Conservation (phyloP, 2,888 invertebrate species). For the Minunthozetes semirufus region DNA sequence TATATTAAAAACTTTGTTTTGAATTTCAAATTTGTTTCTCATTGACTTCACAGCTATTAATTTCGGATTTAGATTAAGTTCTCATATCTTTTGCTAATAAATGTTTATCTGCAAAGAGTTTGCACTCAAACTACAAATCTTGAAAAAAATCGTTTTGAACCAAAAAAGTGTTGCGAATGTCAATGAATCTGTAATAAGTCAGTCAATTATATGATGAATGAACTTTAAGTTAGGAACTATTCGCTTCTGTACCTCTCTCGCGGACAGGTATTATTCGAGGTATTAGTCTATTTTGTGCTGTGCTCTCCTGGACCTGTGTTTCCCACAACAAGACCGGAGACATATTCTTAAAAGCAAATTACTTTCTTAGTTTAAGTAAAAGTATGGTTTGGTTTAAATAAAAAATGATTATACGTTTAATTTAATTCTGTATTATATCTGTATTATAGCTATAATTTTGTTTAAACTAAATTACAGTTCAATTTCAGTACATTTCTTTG, state of each 20-base stretch:
- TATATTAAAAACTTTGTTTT: background rate
- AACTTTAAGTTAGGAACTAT: background rate
- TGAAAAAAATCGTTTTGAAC: background rate
- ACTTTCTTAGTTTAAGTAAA: constrained; percentile 10
- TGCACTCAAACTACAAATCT: background rate
- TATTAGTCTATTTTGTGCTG: background rate
- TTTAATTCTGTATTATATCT: background rate
- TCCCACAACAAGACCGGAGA: background rate
- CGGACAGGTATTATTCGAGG: background rate
- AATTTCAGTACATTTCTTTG: background rate
- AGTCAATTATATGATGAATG: constrained; percentile 23
- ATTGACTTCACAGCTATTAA: background rate
- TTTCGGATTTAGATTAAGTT: constrained; percentile 16
- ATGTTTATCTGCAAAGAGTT: background rate
- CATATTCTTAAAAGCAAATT: constrained; percentile 24
- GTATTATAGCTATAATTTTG: constrained; percentile 14
- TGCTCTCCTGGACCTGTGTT: background rate
- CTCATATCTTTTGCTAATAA: background rate
- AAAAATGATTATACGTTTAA: constrained; percentile 1
- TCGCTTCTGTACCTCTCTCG: background rate
- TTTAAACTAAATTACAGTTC: constrained; percentile 2
- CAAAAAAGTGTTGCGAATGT: constrained; percentile 1
- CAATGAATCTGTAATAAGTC: constrained; percentile 5
- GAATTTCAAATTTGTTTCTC: background rate
- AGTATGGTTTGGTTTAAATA: background rate